These are phyloP conservation scores for Malurus alboscapulatus DNA, from an alignment of 2,113 vertebrate species.

Conservation along the genomic window DNA sequence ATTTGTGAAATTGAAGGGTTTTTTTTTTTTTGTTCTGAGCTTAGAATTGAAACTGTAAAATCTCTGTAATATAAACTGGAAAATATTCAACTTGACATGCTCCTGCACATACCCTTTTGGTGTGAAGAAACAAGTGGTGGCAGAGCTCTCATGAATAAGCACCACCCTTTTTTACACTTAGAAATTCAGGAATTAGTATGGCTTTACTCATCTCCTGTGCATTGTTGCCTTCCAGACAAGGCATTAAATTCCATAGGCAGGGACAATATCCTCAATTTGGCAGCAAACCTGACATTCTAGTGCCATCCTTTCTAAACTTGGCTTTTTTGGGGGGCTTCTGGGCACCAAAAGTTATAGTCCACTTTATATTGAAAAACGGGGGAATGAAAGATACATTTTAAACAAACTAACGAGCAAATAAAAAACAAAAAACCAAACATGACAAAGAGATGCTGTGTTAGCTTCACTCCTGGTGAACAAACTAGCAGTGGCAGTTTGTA, in stretches of 20 bases:
- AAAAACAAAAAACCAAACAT: no score
- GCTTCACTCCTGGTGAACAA: not conserved
- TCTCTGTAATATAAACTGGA: conserved; percentile 77
- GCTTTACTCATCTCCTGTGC: not conserved
- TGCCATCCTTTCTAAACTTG: not conserved
- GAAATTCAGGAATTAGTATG: not conserved
- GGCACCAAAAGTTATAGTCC: not conserved
- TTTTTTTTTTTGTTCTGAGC: conserved; percentile 26
- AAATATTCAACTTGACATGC: conserved; percentile 83
- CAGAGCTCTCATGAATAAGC: not conserved
- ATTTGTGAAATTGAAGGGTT: conserved; percentile 79
- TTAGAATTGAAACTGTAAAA: conserved; percentile 80
- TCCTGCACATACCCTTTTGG: conserved; percentile 73
- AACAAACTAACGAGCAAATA: not conserved
- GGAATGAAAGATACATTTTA: not conserved
- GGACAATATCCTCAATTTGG: not conserved
- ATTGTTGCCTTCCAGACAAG: not conserved
- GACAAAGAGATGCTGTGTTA: not conserved
- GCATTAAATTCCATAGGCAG: not conserved
- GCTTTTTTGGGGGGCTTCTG: not conserved
- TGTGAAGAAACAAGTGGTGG: conserved; percentile 75
- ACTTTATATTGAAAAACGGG: not conserved
- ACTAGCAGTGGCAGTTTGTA: not conserved
- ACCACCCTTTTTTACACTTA: not conserved
- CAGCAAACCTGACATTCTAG: not conserved